Conservation (phyloP, 2,797 vertebrate genomes). For the Chiroxiphia lanceolata region DNA sequence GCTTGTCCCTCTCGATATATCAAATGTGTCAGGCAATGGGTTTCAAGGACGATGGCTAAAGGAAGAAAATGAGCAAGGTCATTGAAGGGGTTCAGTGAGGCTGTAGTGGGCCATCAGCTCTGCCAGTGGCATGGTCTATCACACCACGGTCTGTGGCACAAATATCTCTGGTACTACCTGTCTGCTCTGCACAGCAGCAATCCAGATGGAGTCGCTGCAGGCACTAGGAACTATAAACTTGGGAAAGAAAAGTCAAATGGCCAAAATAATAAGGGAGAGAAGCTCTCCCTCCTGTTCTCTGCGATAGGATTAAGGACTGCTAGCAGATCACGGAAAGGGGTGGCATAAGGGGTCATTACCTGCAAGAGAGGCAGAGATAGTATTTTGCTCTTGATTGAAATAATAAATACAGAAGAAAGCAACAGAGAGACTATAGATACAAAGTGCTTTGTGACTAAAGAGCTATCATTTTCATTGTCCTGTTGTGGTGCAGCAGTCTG, state of each 20-base stretch:
- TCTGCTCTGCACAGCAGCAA: accelerated
- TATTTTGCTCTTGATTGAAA: not conserved
- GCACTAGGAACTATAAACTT: not conserved
- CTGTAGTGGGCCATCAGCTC: not conserved
- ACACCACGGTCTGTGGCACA: accelerated
- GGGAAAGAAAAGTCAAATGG: not conserved
- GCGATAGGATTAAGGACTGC: not conserved
- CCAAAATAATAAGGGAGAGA: not conserved
- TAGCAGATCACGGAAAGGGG: accelerated
- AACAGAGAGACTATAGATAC: not conserved
- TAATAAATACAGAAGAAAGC: not conserved
- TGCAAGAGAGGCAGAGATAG: not conserved
- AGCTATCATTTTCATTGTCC: not conserved
- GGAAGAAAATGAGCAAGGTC: not conserved
- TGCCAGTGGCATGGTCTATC: not conserved
- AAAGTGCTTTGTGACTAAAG: not conserved
- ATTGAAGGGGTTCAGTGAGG: accelerated
- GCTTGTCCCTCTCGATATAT: not conserved
- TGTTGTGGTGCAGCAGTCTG: not conserved
- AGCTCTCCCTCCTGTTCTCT: not conserved
- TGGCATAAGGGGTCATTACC: not conserved
- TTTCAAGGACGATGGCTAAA: not conserved
- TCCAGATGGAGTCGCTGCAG: not conserved
- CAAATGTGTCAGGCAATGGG: not conserved
- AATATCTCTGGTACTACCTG: not conserved